Conservation (phyloP, 37 sponge, comb jelly and placozoan species). For the Cliona cf. orientalis region DNA sequence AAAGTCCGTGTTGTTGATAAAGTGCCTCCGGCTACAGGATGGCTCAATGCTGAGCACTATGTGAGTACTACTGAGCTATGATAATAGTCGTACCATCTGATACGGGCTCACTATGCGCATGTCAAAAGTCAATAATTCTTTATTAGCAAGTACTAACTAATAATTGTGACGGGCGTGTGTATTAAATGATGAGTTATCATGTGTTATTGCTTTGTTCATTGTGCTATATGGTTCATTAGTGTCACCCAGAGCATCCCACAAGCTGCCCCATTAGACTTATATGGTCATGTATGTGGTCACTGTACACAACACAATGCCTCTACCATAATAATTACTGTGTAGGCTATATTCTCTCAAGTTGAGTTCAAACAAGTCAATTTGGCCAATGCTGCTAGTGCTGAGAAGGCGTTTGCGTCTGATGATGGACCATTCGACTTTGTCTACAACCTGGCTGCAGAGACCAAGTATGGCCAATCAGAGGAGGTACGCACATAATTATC, state of each 20-base stretch:
- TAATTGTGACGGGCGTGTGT: too few relatives aligned
- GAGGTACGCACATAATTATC: too few relatives aligned
- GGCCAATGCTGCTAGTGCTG: constrained; percentile 54
- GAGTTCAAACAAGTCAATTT: constrained; percentile 91
- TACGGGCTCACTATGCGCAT: too few relatives aligned
- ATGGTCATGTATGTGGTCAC: too few relatives aligned
- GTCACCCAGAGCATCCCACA: too few relatives aligned
- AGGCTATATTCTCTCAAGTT: constrained; percentile 70
- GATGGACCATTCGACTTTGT: constrained; percentile 80
- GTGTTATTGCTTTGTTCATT: too few relatives aligned
- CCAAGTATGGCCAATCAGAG: constrained; percentile 85
- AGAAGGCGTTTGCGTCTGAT: constrained; percentile 68
- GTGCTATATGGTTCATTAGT: too few relatives aligned
- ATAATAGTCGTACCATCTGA: neutral
- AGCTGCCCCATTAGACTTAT: too few relatives aligned
- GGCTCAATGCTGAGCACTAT: constrained; percentile 92
- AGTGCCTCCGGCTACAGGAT: constrained; percentile 87
- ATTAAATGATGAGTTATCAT: too few relatives aligned
- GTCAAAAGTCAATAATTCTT: too few relatives aligned
- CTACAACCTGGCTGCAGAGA: constrained; percentile 93
- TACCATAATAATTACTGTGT: neutral
- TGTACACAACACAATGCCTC: neutral
- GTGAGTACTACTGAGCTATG: constrained; percentile 10
- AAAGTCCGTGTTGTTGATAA: constrained; percentile 90
- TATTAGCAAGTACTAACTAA: too few relatives aligned